Evolutionary conservation across 1,140 invertebrate genomes (phyloP).

Genomic region (Eulimnadia texana): DNA sequence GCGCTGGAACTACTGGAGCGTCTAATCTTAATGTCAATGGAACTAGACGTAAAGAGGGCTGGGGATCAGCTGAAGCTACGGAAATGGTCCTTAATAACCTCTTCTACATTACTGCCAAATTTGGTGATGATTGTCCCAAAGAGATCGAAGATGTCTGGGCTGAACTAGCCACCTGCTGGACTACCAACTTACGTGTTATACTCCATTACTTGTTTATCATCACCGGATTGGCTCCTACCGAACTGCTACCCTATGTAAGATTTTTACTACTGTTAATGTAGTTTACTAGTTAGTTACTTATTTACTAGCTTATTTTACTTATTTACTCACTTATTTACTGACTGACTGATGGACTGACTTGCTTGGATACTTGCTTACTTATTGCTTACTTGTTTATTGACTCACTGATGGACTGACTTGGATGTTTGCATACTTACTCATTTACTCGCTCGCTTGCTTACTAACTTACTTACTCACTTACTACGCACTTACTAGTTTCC

Average conservation of each 20-base stretch:
- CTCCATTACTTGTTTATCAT: conserved; percentile 94
- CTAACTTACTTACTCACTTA: no score
- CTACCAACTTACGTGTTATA: conserved; percentile 92
- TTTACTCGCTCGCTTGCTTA: no score
- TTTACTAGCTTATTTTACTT: no score
- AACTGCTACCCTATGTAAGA: conserved; percentile 74
- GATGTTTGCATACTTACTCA: no score
- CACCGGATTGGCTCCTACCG: conserved; percentile 83
- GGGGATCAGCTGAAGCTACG: conserved; percentile 95
- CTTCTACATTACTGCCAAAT: conserved; percentile 95
- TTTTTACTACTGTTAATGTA: background rate
- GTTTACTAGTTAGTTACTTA: background rate
- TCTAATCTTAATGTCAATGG: conserved; percentile 21
- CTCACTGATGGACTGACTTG: no score
- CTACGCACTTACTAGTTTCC: no score
- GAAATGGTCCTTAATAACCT: conserved; percentile 99
- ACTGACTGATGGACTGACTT: no score
- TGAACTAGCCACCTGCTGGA: conserved; percentile 85
- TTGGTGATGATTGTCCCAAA: conserved; percentile 85
- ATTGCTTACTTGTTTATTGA: no score
- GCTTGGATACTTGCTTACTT: no score
- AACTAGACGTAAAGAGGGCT: conserved; percentile 52
- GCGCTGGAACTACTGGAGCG: conserved; percentile 7
- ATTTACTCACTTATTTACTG: no score
- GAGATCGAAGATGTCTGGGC: conserved; percentile 94